Evolutionary conservation across 1,140 invertebrate species (phyloP).

Genomic region (Philotrypesis tridentata): DNA sequence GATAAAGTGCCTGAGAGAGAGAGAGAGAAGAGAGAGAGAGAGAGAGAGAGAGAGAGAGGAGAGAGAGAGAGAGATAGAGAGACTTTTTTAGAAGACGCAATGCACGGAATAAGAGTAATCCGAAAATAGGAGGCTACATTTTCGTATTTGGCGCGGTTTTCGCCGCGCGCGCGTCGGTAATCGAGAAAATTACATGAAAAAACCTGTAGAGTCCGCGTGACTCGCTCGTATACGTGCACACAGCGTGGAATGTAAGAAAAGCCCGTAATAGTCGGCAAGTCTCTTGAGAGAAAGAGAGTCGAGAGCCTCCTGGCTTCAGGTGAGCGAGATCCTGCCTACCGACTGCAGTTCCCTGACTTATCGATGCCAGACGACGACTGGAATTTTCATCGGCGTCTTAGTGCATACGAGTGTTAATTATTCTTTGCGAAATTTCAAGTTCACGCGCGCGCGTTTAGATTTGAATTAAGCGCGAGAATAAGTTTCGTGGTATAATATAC

Average conservation of each 20-base stretch:
- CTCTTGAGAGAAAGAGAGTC: no score
- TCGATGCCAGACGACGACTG: not conserved
- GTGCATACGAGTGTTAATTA: not conserved
- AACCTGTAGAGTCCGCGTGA: not conserved
- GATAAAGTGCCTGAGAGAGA: no score
- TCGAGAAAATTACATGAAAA: slow-evolving; percentile 7
- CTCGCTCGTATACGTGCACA: no score
- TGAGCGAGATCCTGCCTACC: slow-evolving; percentile 12
- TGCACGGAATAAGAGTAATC: no score
- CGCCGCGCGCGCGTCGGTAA: not conserved
- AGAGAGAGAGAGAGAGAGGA: no score
- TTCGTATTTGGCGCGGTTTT: not conserved
- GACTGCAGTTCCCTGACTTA: slow-evolving; percentile 13
- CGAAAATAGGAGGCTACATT: not conserved
- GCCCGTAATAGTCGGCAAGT: slow-evolving; percentile 15
- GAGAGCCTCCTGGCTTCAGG: slow-evolving; percentile 5
- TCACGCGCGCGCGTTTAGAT: no score
- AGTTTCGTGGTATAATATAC: not conserved
- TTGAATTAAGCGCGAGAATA: no score
- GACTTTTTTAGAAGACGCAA: no score
- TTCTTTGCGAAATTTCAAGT: not conserved
- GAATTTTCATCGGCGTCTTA: no score
- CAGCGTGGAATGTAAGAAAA: not conserved
- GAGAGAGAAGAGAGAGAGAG: no score
- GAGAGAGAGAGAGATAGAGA: no score